A percentile compares a stretch with the other conserved stretches of the same genome.
These are phyloP conservation scores for Crenuchus spilurus DNA, from an alignment of 2,797 vertebrate species.

Conservation along the genomic window DNA sequence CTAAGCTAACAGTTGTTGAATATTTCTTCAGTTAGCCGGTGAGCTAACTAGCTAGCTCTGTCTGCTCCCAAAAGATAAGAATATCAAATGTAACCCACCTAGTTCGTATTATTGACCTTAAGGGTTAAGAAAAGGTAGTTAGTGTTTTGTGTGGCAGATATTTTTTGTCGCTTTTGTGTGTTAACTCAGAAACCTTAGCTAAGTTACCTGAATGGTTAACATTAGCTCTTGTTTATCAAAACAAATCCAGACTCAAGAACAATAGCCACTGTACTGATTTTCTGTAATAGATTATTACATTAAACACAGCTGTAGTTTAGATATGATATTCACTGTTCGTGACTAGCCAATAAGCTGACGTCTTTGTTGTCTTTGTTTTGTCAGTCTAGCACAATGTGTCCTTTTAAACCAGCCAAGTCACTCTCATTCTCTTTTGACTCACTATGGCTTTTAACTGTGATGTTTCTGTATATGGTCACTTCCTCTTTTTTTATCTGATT, in stretches of 20 bases:
- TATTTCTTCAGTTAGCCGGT: background rate
- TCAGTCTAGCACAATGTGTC: background rate
- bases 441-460: background rate
- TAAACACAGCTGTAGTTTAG: background rate
- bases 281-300: too few species aligned
- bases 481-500: background rate
- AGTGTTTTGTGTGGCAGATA: too few species aligned
- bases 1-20: constrained; percentile 13
- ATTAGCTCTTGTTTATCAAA: too few species aligned
- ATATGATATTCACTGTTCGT: background rate
- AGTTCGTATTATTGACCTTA: too few species aligned
- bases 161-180: too few species aligned
- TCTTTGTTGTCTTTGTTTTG: background rate
- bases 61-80: background rate
- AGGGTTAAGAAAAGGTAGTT: too few species aligned
- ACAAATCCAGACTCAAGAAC: too few species aligned
- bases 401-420: background rate
- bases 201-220: too few species aligned
- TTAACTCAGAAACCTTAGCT: too few species aligned
- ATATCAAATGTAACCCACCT: background rate
- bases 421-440: background rate
- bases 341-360: background rate
- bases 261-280: too few species aligned
- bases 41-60: background rate
- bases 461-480: background rate